phyloP scores from a whole-genome alignment of 2,113 vertebrate species.

The Amblyopsis rosae region DNA sequence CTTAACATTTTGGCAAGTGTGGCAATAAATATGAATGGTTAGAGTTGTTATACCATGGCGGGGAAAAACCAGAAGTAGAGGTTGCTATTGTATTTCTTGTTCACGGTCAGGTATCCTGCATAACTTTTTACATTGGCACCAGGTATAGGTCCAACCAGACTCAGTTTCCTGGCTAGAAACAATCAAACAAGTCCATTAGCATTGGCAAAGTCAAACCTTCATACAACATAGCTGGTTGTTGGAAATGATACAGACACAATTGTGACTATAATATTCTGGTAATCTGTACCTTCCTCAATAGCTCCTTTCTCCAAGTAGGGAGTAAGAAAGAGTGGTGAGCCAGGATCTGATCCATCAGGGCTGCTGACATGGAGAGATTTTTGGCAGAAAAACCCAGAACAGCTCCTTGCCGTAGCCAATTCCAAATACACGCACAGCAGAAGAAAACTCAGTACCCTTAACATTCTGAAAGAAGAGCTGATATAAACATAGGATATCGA shows the following conservation, averaged over 20 bases:
- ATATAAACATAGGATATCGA: constrained; percentile 13
- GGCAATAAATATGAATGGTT: not conserved
- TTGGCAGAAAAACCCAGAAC: constrained; percentile 73
- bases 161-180: constrained; percentile 74
- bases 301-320: constrained; percentile 80
- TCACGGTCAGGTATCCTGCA: constrained; percentile 82
- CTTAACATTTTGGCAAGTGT: not conserved
- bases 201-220: not conserved
- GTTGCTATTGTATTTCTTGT: constrained; percentile 84
- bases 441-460: constrained; percentile 49
- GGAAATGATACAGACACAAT: not conserved
- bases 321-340: constrained; percentile 83
- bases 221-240: not conserved
- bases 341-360: constrained; percentile 61
- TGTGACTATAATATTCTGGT: not conserved
- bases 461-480: constrained; percentile 37
- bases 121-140: constrained; percentile 79
- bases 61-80: constrained; percentile 90
- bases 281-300: constrained; percentile 70
- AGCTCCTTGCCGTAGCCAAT: constrained; percentile 40
- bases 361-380: constrained; percentile 52
- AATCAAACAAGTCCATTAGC: not conserved
- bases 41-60: constrained; percentile 69
- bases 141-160: constrained; percentile 73
- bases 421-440: constrained; percentile 46